These are phyloP conservation scores for Biston betularia DNA, from an alignment of 2,888 invertebrate genomes.

Conservation along the genomic window DNA sequence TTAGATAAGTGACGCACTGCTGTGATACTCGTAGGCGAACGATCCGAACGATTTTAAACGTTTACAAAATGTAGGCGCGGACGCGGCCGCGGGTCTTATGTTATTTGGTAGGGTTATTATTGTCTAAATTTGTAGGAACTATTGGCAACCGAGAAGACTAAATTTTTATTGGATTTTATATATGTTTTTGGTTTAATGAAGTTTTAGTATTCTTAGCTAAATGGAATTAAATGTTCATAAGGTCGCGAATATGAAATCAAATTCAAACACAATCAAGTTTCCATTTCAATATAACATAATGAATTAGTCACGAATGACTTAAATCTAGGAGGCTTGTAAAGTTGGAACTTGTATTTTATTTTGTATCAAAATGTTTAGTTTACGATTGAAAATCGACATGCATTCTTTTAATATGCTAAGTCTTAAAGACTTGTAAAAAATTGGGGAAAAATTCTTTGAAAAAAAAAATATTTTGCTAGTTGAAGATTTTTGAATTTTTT, in stretches of 20 bases:
- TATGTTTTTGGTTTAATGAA: neutral
- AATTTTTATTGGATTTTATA: neutral
- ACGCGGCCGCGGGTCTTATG: constrained; percentile 48
- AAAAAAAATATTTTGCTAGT: neutral
- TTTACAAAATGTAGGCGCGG: constrained; percentile 44
- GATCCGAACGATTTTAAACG: constrained; percentile 62
- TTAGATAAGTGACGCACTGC: constrained; percentile 74
- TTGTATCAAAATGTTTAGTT: neutral
- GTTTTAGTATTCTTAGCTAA: neutral
- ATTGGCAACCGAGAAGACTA: constrained; percentile 27
- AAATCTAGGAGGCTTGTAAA: constrained; percentile 10
- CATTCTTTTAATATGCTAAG: neutral
- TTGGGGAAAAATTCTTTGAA: neutral
- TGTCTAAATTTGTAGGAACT: constrained; percentile 39
- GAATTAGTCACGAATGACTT: neutral
- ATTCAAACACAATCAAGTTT: neutral
- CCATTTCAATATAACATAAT: neutral
- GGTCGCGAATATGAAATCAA: neutral
- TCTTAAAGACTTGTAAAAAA: constrained; percentile 8
- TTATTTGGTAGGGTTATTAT: constrained; percentile 49
- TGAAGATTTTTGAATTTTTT: constrained; percentile 13
- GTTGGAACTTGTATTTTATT: neutral
- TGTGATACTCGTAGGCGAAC: constrained; percentile 78
- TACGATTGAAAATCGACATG: constrained; percentile 1
- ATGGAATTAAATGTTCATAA: neutral